Evolutionary conservation across 2,797 vertebrate species (phyloP), one percentile per base, ranked within the genome.

Genomic region (Nothura maculosa): DNA sequence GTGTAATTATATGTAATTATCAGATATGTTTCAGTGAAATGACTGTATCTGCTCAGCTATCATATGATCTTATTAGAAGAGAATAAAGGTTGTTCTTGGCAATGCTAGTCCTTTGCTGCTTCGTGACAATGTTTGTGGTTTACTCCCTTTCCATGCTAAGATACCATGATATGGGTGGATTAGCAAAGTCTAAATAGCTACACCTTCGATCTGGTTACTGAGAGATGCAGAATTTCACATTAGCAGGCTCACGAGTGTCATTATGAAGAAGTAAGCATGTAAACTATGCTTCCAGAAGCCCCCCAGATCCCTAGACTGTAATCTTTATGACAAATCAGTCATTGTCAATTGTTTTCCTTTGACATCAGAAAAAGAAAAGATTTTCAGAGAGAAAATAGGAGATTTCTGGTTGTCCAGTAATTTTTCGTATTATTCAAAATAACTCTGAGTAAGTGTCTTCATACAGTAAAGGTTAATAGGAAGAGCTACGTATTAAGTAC

Each of bases 31-130:
- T 72, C 87, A 81, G 69, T 78, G 69, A 87, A 91, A 84, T 22
- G 18, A 61, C 83, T 90, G 27, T 93, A 74, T 95, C 85, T 88
- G 48, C 62, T 78, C 54, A 63, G 48, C 40, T 91, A 32, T 81
- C 63, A 6, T 54, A 74, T 8, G 52, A 85, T 93, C 95, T 92
- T 68, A 32, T 63, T 88, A 88, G 63, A 70, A 76, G 75, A 92
- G 87, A 94, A 81, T 93, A 92, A 92, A 92, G 85, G 67, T 91
- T 91, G 74, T 79, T 96, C 90, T 94, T 93, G 85, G 81, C 74
- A 81, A 14, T 74, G 70, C 74, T 84, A 79, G 67, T 58, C 28
- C 30, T 74, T 73, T 92, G 81, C 87, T 94, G 87, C 81, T 80
- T 87, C 70, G 45, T 90, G 89, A 87, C 92, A 93, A 84, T 0